These are phyloP conservation scores for Thunnus albacares DNA, from an alignment of 2,797 vertebrate genomes.

Conservation along the genomic window DNA sequence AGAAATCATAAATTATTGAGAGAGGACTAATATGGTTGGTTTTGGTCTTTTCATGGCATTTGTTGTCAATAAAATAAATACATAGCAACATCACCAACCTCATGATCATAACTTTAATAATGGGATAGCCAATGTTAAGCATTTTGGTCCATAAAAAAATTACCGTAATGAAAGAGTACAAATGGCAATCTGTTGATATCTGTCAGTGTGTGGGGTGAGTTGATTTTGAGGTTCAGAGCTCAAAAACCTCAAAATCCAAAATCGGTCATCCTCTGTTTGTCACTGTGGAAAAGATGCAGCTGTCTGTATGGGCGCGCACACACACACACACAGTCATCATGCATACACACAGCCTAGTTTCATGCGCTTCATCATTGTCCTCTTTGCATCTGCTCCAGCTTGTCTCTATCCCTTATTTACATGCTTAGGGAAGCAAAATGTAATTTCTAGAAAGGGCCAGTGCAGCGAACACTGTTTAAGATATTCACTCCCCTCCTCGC, in stretches of 20 bases:
- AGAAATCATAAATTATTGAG: no score
- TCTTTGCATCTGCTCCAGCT: conserved; percentile 49
- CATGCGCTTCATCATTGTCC: conserved; percentile 19
- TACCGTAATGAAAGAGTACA: conserved; percentile 21
- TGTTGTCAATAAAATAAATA: no score
- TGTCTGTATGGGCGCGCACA: neutral
- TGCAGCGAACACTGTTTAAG: conserved; percentile 44
- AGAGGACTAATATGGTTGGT: no score
- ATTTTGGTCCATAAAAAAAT: conserved; percentile 4
- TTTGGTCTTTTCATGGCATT: no score
- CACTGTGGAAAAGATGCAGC: conserved; percentile 21
- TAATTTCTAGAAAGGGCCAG: conserved; percentile 46
- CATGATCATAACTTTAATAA: neutral
- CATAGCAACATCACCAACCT: neutral
- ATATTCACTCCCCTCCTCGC: conserved; percentile 25
- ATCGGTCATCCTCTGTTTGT: conserved; percentile 34
- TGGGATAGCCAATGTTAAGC: neutral
- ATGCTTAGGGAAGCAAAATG: conserved; percentile 71
- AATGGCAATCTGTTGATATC: conserved; percentile 20
- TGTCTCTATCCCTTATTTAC: conserved; percentile 59
- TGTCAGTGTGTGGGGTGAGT: neutral
- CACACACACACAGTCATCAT: conserved; percentile 29
- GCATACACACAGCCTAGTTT: conserved; percentile 12
- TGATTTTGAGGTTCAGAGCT: conserved; percentile 12
- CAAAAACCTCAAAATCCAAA: conserved; percentile 14